Evolutionary conservation across 2,113 vertebrate genomes (phyloP).

Genomic region (Cardinalis cardinalis): DNA sequence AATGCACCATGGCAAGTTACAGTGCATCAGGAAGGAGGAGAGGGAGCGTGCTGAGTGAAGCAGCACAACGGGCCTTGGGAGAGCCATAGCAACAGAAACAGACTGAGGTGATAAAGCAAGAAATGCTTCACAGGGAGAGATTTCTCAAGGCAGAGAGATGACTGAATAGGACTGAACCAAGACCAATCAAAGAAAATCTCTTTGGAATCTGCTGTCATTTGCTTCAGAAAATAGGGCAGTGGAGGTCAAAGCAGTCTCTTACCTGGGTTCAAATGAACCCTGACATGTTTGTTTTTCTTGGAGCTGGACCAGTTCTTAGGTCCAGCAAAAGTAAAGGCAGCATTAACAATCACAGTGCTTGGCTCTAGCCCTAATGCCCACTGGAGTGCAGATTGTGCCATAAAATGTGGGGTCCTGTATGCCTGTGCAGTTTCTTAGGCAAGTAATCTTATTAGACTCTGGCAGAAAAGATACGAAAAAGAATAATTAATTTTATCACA

Average conservation of each 20-base stretch:
- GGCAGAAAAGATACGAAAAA: not conserved
- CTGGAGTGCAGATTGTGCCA: not conserved
- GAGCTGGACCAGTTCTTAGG: not conserved
- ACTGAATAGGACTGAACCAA: not conserved
- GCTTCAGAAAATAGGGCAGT: not conserved
- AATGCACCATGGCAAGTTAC: not conserved
- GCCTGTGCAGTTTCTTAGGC: not conserved
- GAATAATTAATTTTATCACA: not conserved
- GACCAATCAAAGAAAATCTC: not conserved
- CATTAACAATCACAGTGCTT: not conserved
- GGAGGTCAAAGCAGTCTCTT: not conserved
- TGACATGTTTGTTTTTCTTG: not conserved
- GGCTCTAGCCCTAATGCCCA: not conserved
- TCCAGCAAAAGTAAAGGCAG: not conserved
- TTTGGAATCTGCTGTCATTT: not conserved
- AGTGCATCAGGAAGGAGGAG: not conserved
- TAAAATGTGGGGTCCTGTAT: not conserved
- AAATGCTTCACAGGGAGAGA: not conserved
- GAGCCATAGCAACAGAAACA: not conserved
- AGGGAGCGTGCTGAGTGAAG: accelerated
- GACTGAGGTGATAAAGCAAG: not conserved
- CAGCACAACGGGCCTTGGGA: accelerated
- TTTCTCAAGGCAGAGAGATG: not conserved
- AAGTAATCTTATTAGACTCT: not conserved
- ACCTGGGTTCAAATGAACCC: not conserved